These are phyloP conservation scores for Taeniopygia guttata DNA, from an alignment of 2,797 vertebrate species.

Conservation along the genomic window DNA sequence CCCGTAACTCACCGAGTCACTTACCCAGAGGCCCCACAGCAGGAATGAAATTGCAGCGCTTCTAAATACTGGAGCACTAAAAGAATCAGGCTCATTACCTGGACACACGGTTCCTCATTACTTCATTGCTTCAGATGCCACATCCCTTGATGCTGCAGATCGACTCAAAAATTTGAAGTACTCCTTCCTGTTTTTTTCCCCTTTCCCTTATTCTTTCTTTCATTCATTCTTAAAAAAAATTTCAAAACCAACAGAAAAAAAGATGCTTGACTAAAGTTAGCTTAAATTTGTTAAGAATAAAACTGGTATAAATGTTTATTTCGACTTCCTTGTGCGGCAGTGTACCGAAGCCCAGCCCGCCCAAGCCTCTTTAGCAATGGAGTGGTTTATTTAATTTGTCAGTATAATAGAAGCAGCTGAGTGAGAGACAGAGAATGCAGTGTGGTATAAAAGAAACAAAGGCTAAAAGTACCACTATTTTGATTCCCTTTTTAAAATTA, in stretches of 20 bases:
- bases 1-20: slow-evolving; percentile 65
- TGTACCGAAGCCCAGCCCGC: slow-evolving; percentile 77
- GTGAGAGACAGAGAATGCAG: slow-evolving; percentile 89
- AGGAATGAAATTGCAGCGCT: slow-evolving; percentile 5
- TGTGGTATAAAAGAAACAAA: slow-evolving; percentile 91
- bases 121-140: slow-evolving; percentile 56
- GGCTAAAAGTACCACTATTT: slow-evolving; percentile 97
- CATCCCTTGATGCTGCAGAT: slow-evolving; percentile 51
- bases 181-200: not conserved
- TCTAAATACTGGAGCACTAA: slow-evolving; percentile 46
- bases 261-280: slow-evolving; percentile 51
- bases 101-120: slow-evolving; percentile 59
- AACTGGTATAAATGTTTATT: slow-evolving; percentile 71
- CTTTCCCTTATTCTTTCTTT: not conserved
- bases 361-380: slow-evolving; percentile 84
- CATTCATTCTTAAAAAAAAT: not conserved
- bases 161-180: slow-evolving; percentile 50
- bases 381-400: slow-evolving; percentile 99
- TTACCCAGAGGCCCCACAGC: slow-evolving; percentile 41
- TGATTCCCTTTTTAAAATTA: slow-evolving; percentile 98
- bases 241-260: not conserved
- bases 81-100: slow-evolving; percentile 47
- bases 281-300: slow-evolving; percentile 63
- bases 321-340: slow-evolving; percentile 74
- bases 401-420: slow-evolving; percentile 93